Evolutionary conservation across 2,113 vertebrate species (phyloP).

Genomic region (Ursus arctos): DNA sequence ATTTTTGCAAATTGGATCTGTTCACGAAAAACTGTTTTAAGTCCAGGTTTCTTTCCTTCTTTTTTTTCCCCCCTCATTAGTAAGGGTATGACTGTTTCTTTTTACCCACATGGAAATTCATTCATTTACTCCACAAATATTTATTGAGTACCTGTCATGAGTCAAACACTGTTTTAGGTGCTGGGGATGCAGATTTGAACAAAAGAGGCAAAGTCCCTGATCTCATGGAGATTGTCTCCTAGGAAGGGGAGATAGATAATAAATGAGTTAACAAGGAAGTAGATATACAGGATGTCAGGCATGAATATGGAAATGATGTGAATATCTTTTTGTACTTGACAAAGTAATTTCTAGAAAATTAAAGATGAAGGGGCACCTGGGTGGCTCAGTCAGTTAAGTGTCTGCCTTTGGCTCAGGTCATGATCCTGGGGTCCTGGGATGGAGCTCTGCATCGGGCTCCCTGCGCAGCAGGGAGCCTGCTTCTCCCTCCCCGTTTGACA

Average conservation of each 20-base stretch:
- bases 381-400: neutral
- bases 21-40: slow-evolving; percentile 46
- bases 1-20: slow-evolving; percentile 68
- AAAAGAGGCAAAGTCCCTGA: neutral
- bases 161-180: neutral
- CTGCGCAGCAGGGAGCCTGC: too few relatives aligned
- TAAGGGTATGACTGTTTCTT: slow-evolving; percentile 44
- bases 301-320: neutral
- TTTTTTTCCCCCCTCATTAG: slow-evolving; percentile 11
- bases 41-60: neutral
- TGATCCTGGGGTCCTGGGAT: neutral
- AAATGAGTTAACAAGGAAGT: neutral
- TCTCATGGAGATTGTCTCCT: neutral
- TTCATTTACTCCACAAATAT: slow-evolving; percentile 16
- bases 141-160: neutral
- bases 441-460: too few relatives aligned
- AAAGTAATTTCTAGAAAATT: slow-evolving; percentile 1
- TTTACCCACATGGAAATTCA: neutral
- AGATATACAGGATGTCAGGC: accelerated
- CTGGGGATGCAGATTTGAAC: neutral
- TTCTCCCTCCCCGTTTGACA: too few relatives aligned
- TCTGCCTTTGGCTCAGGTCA: neutral
- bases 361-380: neutral
- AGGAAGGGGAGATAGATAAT: neutral
- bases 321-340: neutral